phyloP scores from a whole-genome alignment of 2,888 invertebrate species.

The Mactromeris polynyma region DNA sequence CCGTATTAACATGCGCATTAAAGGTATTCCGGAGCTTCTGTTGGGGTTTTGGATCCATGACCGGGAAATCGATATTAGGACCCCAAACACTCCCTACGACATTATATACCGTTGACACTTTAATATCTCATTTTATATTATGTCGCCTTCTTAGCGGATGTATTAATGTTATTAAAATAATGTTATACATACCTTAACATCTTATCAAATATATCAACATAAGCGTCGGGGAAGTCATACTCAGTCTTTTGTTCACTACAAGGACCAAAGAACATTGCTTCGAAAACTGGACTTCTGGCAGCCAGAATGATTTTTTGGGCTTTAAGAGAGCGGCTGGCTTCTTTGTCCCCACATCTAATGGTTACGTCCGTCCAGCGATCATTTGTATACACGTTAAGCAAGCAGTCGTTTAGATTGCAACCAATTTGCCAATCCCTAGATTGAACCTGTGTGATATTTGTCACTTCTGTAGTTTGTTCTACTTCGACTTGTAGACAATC shows the following conservation, averaged over 20 bases:
- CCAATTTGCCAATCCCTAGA: slow-evolving; percentile 7
- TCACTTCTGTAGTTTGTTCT: too few species aligned
- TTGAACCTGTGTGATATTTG: too few species aligned
- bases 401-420: not conserved
- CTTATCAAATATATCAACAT: slow-evolving; percentile 1
- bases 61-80: too few species aligned
- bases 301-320: slow-evolving; percentile 45
- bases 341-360: slow-evolving; percentile 34
- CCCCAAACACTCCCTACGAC: too few species aligned
- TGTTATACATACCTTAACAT: slow-evolving; percentile 31
- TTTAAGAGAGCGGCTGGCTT: not conserved
- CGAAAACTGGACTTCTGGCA: slow-evolving; percentile 44
- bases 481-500: too few species aligned
- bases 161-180: too few species aligned
- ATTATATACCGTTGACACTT: too few species aligned
- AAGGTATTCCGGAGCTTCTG: too few species aligned
- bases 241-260: slow-evolving; percentile 25
- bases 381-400: slow-evolving; percentile 18
- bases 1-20: too few species aligned
- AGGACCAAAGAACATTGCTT: slow-evolving; percentile 50
- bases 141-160: too few species aligned
- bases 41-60: too few species aligned
- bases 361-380: slow-evolving; percentile 37
- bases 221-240: slow-evolving; percentile 19
- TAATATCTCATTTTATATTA: too few species aligned